These are phyloP conservation scores for Eupithecia subfuscata DNA, from an alignment of 2,888 invertebrate species.

Conservation along the genomic window DNA sequence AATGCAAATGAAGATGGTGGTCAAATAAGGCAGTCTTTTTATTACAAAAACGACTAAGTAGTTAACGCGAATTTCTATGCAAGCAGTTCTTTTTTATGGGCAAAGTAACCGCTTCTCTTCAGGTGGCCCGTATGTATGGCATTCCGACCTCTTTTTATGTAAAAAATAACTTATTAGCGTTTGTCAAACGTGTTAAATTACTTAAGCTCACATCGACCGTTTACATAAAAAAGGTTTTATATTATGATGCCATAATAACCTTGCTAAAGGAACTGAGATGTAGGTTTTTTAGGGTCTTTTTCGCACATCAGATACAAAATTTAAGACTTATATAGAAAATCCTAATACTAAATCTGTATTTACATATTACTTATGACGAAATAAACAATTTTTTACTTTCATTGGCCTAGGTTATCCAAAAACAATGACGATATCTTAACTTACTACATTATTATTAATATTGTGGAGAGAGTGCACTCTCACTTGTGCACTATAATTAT, in stretches of 20 bases:
- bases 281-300: no score
- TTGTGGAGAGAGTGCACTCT: no score
- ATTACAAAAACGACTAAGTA: neutral
- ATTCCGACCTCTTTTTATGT: neutral
- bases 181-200: constrained; percentile 5
- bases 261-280: neutral
- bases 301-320: no score
- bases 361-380: no score
- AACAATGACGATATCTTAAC: no score
- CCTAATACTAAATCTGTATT: no score
- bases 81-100: constrained; percentile 8
- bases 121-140: neutral
- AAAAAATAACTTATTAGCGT: neutral
- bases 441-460: no score
- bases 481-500: no score
- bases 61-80: constrained; percentile 2
- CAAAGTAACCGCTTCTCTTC: neutral
- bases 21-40: neutral
- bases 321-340: no score
- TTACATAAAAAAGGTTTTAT: neutral
- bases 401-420: neutral
- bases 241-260: neutral
- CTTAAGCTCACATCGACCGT: neutral
- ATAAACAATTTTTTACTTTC: neutral
- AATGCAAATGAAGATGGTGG: neutral